Conservation (phyloP, 2,888 invertebrate species). For the Tetragnatha montana region DNA sequence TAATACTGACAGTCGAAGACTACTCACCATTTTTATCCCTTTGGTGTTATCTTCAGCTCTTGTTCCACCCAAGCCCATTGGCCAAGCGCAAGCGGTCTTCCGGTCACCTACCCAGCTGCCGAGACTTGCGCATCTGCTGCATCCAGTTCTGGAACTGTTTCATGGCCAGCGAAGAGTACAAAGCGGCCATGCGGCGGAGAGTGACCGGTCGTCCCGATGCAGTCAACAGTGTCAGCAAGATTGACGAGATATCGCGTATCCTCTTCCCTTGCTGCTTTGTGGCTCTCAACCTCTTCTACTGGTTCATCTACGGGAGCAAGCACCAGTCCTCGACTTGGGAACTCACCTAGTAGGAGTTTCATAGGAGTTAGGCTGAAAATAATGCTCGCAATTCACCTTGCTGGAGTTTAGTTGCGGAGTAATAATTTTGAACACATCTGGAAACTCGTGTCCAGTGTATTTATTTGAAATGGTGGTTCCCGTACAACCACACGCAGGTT, state of each 20-base stretch:
- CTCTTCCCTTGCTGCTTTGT: slow-evolving; percentile 87
- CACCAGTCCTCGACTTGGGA: slow-evolving; percentile 63
- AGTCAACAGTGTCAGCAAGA: slow-evolving; percentile 75
- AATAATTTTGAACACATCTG: background rate
- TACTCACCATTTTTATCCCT: background rate
- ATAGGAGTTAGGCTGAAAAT: background rate
- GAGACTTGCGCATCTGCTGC: slow-evolving; percentile 62
- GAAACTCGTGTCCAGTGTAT: background rate
- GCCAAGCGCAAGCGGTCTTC: slow-evolving; percentile 50
- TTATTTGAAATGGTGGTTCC: no score
- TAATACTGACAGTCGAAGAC: background rate
- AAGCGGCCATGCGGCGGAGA: slow-evolving; percentile 71
- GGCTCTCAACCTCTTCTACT: slow-evolving; percentile 90
- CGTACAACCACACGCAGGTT: no score
- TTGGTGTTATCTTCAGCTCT: slow-evolving; percentile 26
- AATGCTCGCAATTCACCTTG: background rate
- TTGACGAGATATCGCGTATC: slow-evolving; percentile 80
- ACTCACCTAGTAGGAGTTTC: slow-evolving; percentile 20
- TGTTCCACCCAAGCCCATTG: slow-evolving; percentile 42
- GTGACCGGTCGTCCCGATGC: slow-evolving; percentile 64
- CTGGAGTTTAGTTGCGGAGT: background rate
- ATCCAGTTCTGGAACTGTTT: slow-evolving; percentile 71
- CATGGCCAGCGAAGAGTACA: slow-evolving; percentile 70
- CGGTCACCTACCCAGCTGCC: slow-evolving; percentile 46
- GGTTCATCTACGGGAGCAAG: slow-evolving; percentile 77